A percentile compares a stretch with the other conserved stretches of the same genome.
Evolutionary conservation across 2,888 invertebrate genomes (phyloP).

Genomic region (Drosophila mimetica): DNA sequence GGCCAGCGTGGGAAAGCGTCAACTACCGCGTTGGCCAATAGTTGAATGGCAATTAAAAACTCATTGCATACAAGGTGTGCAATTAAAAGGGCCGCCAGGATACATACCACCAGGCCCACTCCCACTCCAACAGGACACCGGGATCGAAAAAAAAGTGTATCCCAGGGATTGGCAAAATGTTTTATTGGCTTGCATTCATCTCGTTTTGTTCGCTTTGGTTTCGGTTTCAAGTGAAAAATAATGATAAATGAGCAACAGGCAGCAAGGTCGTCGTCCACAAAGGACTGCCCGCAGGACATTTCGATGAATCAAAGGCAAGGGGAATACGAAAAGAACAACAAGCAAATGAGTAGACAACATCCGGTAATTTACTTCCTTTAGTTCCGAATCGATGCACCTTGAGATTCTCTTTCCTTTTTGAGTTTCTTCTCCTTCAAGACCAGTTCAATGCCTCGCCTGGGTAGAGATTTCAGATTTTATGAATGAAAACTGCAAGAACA

Average conservation of each 20-base stretch:
- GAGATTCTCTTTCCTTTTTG: conserved; percentile 18
- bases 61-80: conserved; percentile 66
- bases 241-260: conserved; percentile 38
- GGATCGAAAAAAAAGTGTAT: conserved; percentile 13
- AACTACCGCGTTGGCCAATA: conserved; percentile 26
- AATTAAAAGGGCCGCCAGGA: conserved; percentile 75
- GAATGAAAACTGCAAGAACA: conserved; percentile 62
- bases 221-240: conserved; percentile 62
- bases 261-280: conserved; percentile 62
- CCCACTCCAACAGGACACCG: neutral
- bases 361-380: conserved; percentile 83
- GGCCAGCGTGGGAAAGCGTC: conserved; percentile 62
- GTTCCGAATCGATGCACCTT: conserved; percentile 74
- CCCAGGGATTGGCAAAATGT: conserved; percentile 43
- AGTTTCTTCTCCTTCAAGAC: neutral
- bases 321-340: conserved; percentile 66
- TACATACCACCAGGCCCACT: conserved; percentile 43
- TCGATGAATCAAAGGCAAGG: conserved; percentile 53
- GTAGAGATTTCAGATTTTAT: conserved; percentile 69
- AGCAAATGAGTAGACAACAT: conserved; percentile 82
- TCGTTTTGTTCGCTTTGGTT: conserved; percentile 28
- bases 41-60: conserved; percentile 67
- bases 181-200: conserved; percentile 54
- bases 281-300: conserved; percentile 71
- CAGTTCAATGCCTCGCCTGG: conserved; percentile 66